A percentile compares a stretch with the other conserved stretches of the same genome.
These are phyloP conservation scores for Tapera naevia DNA, from an alignment of 2,797 vertebrate species.

Conservation along the genomic window DNA sequence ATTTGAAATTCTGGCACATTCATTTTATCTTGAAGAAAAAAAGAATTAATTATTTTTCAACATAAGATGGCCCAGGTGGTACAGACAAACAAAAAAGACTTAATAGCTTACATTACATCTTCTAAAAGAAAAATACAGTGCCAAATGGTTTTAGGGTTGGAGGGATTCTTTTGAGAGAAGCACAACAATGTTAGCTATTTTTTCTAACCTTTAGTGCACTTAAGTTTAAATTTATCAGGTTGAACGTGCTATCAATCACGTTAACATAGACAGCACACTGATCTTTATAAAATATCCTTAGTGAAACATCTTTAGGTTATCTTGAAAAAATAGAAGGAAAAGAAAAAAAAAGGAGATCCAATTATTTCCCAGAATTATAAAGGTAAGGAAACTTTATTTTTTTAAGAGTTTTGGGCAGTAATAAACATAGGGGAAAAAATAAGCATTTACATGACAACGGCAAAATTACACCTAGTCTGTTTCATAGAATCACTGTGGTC, in stretches of 20 bases:
- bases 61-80: background rate
- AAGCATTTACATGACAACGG: accelerated
- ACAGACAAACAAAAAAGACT: background rate
- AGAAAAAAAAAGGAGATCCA: accelerated
- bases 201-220: background rate
- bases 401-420: background rate
- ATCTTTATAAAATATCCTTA: background rate
- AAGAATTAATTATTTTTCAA: background rate
- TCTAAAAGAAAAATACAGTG: background rate
- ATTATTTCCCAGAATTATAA: background rate
- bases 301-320: background rate
- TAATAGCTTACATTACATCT: background rate
- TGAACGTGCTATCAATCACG: background rate
- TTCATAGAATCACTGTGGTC: background rate
- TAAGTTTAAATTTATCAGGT: background rate
- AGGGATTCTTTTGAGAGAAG: background rate
- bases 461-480: background rate
- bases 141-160: background rate
- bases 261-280: background rate
- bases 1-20: background rate
- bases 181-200: accelerated
- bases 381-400: background rate
- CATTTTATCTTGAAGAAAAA: background rate
- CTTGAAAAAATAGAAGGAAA: background rate
- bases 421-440: background rate